Evolutionary conservation across 2,888 invertebrate genomes (phyloP).

Genomic region (Stenodera caucasica): DNA sequence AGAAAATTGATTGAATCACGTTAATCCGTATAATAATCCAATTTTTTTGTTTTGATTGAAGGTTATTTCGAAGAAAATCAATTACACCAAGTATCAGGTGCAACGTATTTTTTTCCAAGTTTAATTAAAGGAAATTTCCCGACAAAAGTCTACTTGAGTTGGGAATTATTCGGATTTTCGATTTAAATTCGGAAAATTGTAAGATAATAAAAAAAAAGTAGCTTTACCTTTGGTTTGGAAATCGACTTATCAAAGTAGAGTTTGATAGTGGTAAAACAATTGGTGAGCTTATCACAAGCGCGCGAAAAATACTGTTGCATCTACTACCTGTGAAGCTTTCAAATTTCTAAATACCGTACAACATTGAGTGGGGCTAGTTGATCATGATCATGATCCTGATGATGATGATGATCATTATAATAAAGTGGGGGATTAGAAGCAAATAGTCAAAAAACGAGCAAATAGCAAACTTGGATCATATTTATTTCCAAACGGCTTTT

Average conservation of each 20-base stretch:
- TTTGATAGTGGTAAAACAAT: not conserved
- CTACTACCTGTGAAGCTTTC: slow-evolving; percentile 1
- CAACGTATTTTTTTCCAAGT: too few relatives aligned
- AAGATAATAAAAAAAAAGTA: too few relatives aligned
- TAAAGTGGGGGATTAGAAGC: not conserved
- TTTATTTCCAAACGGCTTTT: not conserved
- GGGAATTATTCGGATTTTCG: too few relatives aligned
- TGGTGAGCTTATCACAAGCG: not conserved
- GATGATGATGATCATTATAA: not conserved
- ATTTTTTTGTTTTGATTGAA: not conserved
- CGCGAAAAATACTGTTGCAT: not conserved
- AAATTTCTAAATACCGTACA: not conserved
- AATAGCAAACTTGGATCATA: not conserved
- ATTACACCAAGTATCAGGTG: not conserved
- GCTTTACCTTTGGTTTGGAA: too few relatives aligned
- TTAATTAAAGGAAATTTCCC: too few relatives aligned
- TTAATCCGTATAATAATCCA: not conserved
- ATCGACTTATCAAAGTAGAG: too few relatives aligned
- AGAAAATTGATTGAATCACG: not conserved
- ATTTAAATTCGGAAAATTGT: too few relatives aligned
- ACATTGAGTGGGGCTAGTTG: not conserved
- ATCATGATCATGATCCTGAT: not conserved
- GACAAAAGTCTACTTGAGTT: too few relatives aligned
- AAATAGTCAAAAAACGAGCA: not conserved
- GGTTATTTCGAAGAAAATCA: not conserved